Evolutionary conservation across 2,113 vertebrate species (phyloP).

Genomic region (Seriola aureovittata): DNA sequence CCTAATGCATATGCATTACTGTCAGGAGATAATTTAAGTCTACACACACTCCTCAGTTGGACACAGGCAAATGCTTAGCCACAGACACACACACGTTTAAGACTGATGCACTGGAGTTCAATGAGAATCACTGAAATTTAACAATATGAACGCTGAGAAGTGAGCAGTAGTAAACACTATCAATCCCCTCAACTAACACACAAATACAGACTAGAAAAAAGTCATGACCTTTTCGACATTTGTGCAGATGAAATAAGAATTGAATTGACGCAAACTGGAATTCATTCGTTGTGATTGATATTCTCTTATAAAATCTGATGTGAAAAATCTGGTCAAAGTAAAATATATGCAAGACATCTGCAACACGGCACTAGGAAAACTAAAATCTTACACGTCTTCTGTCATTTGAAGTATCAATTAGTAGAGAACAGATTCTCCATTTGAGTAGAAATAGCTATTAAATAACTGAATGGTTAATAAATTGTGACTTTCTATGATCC

Average conservation of each 20-base stretch:
- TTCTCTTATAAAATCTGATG: neutral
- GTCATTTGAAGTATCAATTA: neutral
- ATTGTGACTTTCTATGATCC: neutral
- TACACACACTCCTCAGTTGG: neutral
- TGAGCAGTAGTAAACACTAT: neutral
- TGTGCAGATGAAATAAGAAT: neutral
- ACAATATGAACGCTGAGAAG: neutral
- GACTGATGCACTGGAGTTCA: neutral
- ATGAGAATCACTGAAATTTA: slow-evolving; percentile 11
- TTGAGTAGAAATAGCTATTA: neutral
- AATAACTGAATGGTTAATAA: slow-evolving; percentile 3
- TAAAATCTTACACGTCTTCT: neutral
- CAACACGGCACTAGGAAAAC: too few relatives aligned
- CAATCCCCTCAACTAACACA: neutral
- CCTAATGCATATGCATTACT: slow-evolving; percentile 17
- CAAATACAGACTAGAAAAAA: neutral
- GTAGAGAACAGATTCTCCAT: neutral
- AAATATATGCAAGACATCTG: neutral
- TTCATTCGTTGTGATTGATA: neutral
- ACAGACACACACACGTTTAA: neutral
- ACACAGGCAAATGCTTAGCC: neutral
- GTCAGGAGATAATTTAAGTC: slow-evolving; percentile 44
- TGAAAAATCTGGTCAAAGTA: neutral
- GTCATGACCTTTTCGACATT: neutral
- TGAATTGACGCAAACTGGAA: neutral